Conservation (phyloP, 2,888 invertebrate genomes). For the Nephrotoma flavescens region DNA sequence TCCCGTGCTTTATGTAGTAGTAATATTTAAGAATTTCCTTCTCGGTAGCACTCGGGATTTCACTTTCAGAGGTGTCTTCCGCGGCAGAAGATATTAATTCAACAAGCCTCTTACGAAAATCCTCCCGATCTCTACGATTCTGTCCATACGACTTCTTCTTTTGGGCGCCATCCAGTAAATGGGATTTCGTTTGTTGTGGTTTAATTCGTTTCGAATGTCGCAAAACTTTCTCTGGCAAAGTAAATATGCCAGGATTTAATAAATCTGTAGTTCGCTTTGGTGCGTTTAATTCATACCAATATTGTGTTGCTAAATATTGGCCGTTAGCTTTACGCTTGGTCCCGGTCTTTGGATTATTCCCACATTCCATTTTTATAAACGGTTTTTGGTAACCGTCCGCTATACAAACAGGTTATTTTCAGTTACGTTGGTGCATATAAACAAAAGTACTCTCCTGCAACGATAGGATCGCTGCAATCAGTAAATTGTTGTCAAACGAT, state of each 20-base stretch:
- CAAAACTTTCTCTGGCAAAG: slow-evolving; percentile 45
- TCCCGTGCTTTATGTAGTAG: slow-evolving; percentile 79
- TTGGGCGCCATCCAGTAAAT: neutral
- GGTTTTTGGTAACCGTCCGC: neutral
- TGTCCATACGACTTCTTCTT: slow-evolving; percentile 47
- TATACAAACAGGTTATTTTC: neutral
- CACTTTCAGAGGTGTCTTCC: slow-evolving; percentile 27
- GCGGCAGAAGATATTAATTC: slow-evolving; percentile 49
- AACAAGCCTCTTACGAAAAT: slow-evolving; percentile 66
- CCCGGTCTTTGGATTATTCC: neutral
- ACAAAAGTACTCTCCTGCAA: neutral
- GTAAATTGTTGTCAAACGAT: neutral
- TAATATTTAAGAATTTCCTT: slow-evolving; percentile 66
- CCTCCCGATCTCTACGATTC: slow-evolving; percentile 60
- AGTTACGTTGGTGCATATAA: neutral
- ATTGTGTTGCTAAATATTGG: slow-evolving; percentile 23
- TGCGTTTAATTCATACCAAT: slow-evolving; percentile 29
- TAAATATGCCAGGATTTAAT: slow-evolving; percentile 30
- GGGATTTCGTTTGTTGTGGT: slow-evolving; percentile 24
- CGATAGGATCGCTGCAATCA: neutral
- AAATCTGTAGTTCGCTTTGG: slow-evolving; percentile 23
- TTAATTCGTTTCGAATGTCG: slow-evolving; percentile 27
- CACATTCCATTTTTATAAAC: neutral
- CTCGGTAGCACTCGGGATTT: slow-evolving; percentile 46
- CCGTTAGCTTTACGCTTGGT: slow-evolving; percentile 23